Percentiles rank a stretch among this genome's conserved stretches.
Evolutionary conservation across 2,113 vertebrate genomes (phyloP).

Genomic region (Lepus europaeus): DNA sequence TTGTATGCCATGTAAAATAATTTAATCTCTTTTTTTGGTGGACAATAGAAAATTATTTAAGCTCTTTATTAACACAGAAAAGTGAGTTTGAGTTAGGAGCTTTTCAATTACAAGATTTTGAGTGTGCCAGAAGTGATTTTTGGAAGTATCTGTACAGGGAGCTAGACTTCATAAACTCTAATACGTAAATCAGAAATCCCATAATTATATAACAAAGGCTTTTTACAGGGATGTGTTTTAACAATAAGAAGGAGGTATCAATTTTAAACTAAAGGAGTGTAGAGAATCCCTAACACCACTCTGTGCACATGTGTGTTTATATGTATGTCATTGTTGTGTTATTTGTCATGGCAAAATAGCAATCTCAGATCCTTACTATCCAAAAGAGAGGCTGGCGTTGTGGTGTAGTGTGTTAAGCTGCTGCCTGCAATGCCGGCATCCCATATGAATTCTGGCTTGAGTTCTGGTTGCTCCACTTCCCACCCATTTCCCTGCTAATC

Average conservation of each 20-base stretch:
- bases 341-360: background rate
- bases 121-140: background rate
- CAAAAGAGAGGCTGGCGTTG: background rate
- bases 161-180: background rate
- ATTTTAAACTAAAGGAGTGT: background rate
- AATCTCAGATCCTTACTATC: background rate
- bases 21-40: background rate
- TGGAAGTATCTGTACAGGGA: background rate
- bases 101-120: background rate
- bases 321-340: background rate
- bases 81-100: background rate
- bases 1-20: background rate
- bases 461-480: too few species aligned
- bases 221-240: background rate
- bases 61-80: background rate
- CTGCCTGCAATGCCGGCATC: too few species aligned
- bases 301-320: background rate
- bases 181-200: conserved; percentile 17
- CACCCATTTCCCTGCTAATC: too few species aligned
- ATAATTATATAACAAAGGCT: background rate
- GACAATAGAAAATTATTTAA: background rate
- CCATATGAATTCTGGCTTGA: too few species aligned
- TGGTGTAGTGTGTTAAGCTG: too few species aligned
- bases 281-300: background rate
- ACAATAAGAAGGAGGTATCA: background rate